Base-by-base conservation (phyloP, 1,140 invertebrate genomes). In the Apis laboriosa region DNA sequence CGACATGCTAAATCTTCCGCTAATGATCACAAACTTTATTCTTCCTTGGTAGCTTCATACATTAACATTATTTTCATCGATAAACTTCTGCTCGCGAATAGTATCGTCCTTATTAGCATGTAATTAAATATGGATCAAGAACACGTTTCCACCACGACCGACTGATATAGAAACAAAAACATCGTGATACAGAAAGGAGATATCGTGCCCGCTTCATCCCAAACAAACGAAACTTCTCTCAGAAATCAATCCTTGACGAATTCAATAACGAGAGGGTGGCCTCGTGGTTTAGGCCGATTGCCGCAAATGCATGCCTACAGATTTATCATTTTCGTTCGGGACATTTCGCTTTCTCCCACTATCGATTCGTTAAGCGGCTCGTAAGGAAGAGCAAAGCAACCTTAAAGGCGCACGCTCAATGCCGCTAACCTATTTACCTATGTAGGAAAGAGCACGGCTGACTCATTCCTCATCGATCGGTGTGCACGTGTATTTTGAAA, bases 351-450 rank as follows among this genome's bases (percentile, higher is more conserved):
- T 91, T 88, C 64, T 75, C 84, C 71, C 77, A 74, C 82, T 90
- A 91, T 91, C 90, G 90, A 91, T 91, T 90, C 85, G 80, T 82
- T 89, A 90, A 89, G 88, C 87, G 86, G 86, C 84, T 88, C 87
- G 84, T 85, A 83, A 87, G 85, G 87, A 91, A 91, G 90, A 88
- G 88, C 86, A 78, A 85, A 90, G 89, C 86, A 84, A 84, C 83
- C 88, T 91, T 91, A 91, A 91, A 91, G 89, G 90, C 90, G 90
- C 90, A 91, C 89, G 89, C 90, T 86, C 90, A 86, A 83, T 83
- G 79, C 77, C 76, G 80, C 84, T 90, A 90, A 89, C 88, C 90
- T 88, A 90, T 90, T 89, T 90, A 86, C 83, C 86, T 84, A 81
- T 68, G 80, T 85, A 80, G 84, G 61, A 76, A 75, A 80, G 64